Percentiles rank a stretch among this genome's conserved stretches.
These are phyloP conservation scores for Etheostoma cragini DNA, from an alignment of 2,113 vertebrate species.

Conservation along the genomic window DNA sequence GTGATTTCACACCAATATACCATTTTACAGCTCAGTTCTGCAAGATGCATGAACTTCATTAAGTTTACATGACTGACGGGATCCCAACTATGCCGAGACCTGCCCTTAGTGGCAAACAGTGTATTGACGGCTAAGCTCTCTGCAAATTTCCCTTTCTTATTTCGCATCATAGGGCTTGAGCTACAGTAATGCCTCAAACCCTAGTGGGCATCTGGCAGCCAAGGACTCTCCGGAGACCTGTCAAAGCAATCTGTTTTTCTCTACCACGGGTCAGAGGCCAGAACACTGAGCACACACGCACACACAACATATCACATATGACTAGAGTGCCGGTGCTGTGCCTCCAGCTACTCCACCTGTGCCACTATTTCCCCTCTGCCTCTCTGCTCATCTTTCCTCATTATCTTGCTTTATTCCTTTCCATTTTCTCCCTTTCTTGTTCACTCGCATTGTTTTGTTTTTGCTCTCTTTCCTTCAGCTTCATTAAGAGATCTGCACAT, in stretches of 20 bases:
- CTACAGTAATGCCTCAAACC: conserved; percentile 33
- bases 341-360: conserved; percentile 52
- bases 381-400: conserved; percentile 20
- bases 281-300: conserved; percentile 1
- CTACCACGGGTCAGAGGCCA: conserved; percentile 51
- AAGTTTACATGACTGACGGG: conserved; percentile 30
- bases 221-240: conserved; percentile 61
- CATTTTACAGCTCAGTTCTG: conserved; percentile 21
- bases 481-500: conserved; percentile 61
- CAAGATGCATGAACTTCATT: conserved; percentile 47
- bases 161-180: conserved; percentile 22
- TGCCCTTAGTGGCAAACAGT: conserved; percentile 44
- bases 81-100: conserved; percentile 16
- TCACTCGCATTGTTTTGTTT: conserved; percentile 2
- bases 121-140: conserved; percentile 29
- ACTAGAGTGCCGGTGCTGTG: conserved; percentile 18
- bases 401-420: conserved; percentile 6
- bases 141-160: conserved; percentile 34
- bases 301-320: conserved; percentile 15
- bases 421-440: background rate
- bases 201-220: conserved; percentile 41
- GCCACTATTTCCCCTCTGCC: conserved; percentile 2
- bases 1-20: conserved; percentile 28
- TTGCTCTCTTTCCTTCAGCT: conserved; percentile 30
- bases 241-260: conserved; percentile 66